Evolutionary conservation across 2,113 vertebrate species (phyloP), one percentile per base, ranked within the genome.

Genomic region (Mustelus asterias): DNA sequence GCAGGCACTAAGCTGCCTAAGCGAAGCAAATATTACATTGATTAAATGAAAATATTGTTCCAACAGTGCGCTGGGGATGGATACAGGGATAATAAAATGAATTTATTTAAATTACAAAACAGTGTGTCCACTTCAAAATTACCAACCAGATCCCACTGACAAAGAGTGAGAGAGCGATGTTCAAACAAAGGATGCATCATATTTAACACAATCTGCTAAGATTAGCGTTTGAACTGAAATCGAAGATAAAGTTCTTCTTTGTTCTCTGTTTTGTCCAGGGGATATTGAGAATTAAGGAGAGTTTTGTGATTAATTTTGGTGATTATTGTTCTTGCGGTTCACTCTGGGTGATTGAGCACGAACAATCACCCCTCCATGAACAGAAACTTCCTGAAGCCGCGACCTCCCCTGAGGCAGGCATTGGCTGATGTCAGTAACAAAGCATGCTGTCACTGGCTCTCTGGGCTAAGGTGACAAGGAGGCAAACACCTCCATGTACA

Each of bases 21-120:
- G 60, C 33, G 54, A 16, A 60, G 88, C 26, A 33, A 60, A 90
- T 90, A 58, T 33, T 86, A 58, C 88, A 90, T 63, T 58, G 88
- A 90, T 60, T 58, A 60, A 60, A 90, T 60, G 54, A 48, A 58
- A 90, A 90, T 33, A 63, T 60, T 90, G 88, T 60, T 54, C 60
- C 88, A 83, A 24, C 88, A n/a, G 54, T 58, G 29, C 14, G 24
- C 54, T 18, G 22, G 54, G 10, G 29, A 60, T 90, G 88, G 58
- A 90, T 48, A 63, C 3, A 58, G 24, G 88, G 88, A 90, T n/a
- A 14, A 90, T 89, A 90, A 90, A 14, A 13, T 10, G 60, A 90
- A 90, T 90, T 90, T 90, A 90, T 90, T 54, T 54, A 90, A 90
- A 90, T 90, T 60, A 29, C 11, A 90, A 60, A 41, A 90, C 26